Conservation (phyloP, 2,797 vertebrate genomes). For the Tenualosa ilisha region DNA sequence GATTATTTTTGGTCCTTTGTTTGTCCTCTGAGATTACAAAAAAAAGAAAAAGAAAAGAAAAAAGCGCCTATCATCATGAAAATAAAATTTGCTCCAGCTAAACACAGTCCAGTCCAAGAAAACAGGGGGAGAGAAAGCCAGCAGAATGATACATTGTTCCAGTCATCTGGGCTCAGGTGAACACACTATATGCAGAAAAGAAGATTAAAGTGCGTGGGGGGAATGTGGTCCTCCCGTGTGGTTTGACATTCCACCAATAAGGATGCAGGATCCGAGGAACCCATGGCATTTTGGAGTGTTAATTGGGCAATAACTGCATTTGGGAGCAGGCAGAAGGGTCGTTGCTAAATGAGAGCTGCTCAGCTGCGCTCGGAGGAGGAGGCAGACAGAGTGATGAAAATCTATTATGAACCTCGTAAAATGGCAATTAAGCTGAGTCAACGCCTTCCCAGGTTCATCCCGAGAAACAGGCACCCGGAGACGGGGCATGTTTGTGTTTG, state of each 20-base stretch:
- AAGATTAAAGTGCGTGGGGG: slow-evolving; percentile 13
- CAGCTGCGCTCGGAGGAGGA: slow-evolving; percentile 46
- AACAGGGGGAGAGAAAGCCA: background rate
- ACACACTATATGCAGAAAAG: background rate
- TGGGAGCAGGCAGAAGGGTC: slow-evolving; percentile 61
- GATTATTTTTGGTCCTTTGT: background rate
- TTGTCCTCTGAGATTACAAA: background rate
- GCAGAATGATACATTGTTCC: background rate
- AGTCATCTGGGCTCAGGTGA: slow-evolving; percentile 17
- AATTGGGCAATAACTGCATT: slow-evolving; percentile 66
- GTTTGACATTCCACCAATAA: background rate
- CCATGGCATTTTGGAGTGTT: slow-evolving; percentile 50
- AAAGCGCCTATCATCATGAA: background rate
- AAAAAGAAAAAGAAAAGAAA: background rate
- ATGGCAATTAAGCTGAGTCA: slow-evolving; percentile 52
- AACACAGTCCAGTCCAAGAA: background rate
- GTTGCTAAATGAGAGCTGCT: slow-evolving; percentile 53
- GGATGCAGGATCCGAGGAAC: slow-evolving; percentile 36
- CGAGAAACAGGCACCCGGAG: background rate
- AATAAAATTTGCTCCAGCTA: background rate
- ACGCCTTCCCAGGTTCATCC: background rate
- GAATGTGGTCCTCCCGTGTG: background rate
- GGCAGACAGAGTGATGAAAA: slow-evolving; percentile 66
- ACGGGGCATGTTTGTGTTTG: background rate
- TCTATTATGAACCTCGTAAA: slow-evolving; percentile 66